Base-by-base conservation (phyloP, 2,888 invertebrate genomes). In the Lymantria monacha region DNA sequence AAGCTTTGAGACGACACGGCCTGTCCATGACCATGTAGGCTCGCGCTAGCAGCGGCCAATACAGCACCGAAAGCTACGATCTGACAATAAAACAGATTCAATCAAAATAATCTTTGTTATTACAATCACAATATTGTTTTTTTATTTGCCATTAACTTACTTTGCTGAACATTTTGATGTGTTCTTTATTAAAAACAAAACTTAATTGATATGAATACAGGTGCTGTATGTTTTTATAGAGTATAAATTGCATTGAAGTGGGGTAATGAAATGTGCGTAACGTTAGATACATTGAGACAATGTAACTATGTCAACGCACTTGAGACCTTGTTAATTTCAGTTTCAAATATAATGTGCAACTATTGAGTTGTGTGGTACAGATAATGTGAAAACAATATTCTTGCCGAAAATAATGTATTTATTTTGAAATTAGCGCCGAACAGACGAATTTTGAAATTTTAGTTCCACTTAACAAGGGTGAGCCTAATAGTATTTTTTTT, bases 21-120 rank as follows among this genome's bases (percentile, higher is more conserved):
- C 2, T n/a, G n/a, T n/a, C 22, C 22, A 42, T 74, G 72, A 40
- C 76, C 78, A 37, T 69, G 22, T 36, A 89, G 72, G 36, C 92
- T 92, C 42, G 92, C 92, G 62, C 79, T 87, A 55, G 88, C 86
- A 12, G 91, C 76, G 33, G 83, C 81, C 76, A 92, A 59, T 49
- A 92, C 59, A 44, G 80, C 81, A 54, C 82, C 72, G 56, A 92
- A 67, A 51, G 85, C 77, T 63, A 91, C 57, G 59, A 88, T 83
- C 92, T 92, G 72, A 61, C 44, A 33, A 3, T 14, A 14, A 45
- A 45, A n/a, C n/a, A n/a, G n/a, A n/a, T n/a, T n/a, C n/a, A n/a
- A n/a, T n/a, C n/a, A n/a, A 22, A 22, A 22, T 22, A 22, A 22
- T 22, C 5, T 22, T 22, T 22, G 22, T 22, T 22, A 22, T 22